phyloP scores from a whole-genome alignment of 1,140 invertebrate genomes.

The Eumaeus atala region DNA sequence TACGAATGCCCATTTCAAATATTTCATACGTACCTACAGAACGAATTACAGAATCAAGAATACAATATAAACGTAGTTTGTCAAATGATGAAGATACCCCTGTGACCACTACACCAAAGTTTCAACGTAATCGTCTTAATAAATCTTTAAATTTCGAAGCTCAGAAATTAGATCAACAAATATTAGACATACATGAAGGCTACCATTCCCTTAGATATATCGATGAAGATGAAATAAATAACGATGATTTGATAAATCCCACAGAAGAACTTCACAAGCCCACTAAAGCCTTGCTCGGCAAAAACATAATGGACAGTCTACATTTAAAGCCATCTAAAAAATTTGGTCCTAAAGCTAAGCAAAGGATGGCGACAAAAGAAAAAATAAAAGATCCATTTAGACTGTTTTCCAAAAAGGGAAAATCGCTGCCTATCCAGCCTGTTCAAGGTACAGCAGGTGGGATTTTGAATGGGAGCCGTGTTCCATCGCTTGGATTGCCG shows the following conservation, averaged over 20 bases:
- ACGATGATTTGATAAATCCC: conserved; percentile 32
- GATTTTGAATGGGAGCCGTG: conserved; percentile 53
- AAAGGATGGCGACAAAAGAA: conserved; percentile 48
- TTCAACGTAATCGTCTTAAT: conserved; percentile 69
- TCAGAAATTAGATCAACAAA: conserved; percentile 67
- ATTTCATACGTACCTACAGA: conserved; percentile 60
- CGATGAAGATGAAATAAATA: conserved; percentile 46
- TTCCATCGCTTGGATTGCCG: conserved; percentile 63
- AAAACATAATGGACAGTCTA: conserved; percentile 70
- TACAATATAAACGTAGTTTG: conserved; percentile 51
- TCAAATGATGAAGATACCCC: conserved; percentile 55
- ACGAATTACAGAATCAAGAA: conserved; percentile 36
- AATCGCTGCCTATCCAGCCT: conserved; percentile 42
- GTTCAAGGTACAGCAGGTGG: conserved; percentile 54
- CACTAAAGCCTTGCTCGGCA: conserved; percentile 56
- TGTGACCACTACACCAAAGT: conserved; percentile 53
- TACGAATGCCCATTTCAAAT: conserved; percentile 68
- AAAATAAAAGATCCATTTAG: conserved; percentile 55
- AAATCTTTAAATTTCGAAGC: conserved; percentile 68
- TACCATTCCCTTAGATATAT: conserved; percentile 69
- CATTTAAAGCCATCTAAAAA: conserved; percentile 70
- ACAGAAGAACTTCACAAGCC: conserved; percentile 54
- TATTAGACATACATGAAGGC: conserved; percentile 66
- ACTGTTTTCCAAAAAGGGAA: conserved; percentile 53
- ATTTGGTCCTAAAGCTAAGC: conserved; percentile 57